Conservation (phyloP, 2,113 vertebrate species). For the Stigmatopora nigra region DNA sequence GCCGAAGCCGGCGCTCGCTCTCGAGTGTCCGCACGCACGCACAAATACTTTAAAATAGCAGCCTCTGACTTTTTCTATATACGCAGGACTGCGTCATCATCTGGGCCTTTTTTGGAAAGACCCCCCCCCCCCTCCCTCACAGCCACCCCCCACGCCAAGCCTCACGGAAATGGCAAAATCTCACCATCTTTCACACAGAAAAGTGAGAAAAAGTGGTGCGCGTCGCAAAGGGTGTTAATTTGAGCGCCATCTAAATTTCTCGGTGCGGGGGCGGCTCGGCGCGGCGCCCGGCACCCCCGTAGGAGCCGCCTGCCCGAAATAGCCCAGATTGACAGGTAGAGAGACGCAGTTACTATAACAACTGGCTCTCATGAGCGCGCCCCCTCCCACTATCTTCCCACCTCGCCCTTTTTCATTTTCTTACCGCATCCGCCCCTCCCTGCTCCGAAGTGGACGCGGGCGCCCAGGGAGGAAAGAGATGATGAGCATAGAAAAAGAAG, state of each 20-base stretch:
- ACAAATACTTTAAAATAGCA: no score
- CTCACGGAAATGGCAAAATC: not conserved
- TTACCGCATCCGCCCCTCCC: slow-evolving; percentile 37
- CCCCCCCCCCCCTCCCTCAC: no score
- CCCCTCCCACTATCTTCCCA: slow-evolving; percentile 16
- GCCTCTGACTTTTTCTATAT: no score
- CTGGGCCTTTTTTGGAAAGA: no score
- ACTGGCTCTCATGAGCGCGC: slow-evolving; percentile 52
- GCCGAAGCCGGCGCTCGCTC: no score
- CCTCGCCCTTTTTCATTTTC: slow-evolving; percentile 52
- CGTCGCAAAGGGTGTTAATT: not conserved
- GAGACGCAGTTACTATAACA: slow-evolving; percentile 69
- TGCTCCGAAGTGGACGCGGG: slow-evolving; percentile 47
- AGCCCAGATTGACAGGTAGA: slow-evolving; percentile 63
- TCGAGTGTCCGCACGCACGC: no score
- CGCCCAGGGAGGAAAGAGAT: slow-evolving; percentile 58
- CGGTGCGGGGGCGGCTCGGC: slow-evolving; percentile 23
- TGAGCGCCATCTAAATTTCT: slow-evolving; percentile 17
- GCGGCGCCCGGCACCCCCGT: slow-evolving; percentile 2
- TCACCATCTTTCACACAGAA: not conserved
- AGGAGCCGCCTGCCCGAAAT: slow-evolving; percentile 60
- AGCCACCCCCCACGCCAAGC: no score
- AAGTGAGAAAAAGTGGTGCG: slow-evolving; percentile 3
- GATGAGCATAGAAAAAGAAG: slow-evolving; percentile 45
- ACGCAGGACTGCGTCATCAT: not conserved